Conservation (phyloP, 2,888 invertebrate genomes). For the Trachelus stipa region DNA sequence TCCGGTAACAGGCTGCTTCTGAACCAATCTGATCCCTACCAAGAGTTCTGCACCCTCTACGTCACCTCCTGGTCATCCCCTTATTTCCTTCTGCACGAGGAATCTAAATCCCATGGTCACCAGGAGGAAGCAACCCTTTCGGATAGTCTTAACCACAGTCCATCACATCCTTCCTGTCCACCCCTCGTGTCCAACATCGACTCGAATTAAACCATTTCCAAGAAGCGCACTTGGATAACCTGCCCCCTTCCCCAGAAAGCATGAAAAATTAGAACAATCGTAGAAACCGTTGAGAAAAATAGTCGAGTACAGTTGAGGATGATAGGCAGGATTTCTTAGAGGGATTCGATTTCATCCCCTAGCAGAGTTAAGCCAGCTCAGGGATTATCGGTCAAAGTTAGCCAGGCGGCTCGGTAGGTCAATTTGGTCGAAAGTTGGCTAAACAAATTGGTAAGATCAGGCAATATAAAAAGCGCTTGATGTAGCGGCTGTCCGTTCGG, state of each 20-base stretch:
- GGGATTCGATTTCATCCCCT: neutral
- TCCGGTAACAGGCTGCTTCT: slow-evolving; percentile 39
- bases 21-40: slow-evolving; percentile 10
- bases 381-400: slow-evolving; percentile 5
- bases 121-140: slow-evolving; percentile 42
- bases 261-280: slow-evolving; percentile 11
- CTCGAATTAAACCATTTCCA: slow-evolving; percentile 11
- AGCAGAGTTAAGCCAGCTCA: neutral
- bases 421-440: slow-evolving; percentile 41
- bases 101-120: slow-evolving; percentile 36
- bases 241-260: neutral
- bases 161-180: slow-evolving; percentile 37
- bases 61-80: slow-evolving; percentile 26
- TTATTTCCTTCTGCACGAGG: slow-evolving; percentile 2
- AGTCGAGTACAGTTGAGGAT: neutral
- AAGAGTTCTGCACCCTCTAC: slow-evolving; percentile 8
- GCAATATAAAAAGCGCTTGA: slow-evolving; percentile 37
- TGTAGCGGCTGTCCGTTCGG: slow-evolving; percentile 22
- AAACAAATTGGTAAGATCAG: slow-evolving; percentile 51
- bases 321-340: neutral
- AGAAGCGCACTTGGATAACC: slow-evolving; percentile 13
- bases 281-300: slow-evolving; percentile 5
- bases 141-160: slow-evolving; percentile 48
- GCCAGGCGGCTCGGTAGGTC: slow-evolving; percentile 28
- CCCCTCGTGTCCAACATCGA: slow-evolving; percentile 19